phyloP scores from a whole-genome alignment of 1,140 invertebrate genomes.

The Trachymyrmex cornetzi region DNA sequence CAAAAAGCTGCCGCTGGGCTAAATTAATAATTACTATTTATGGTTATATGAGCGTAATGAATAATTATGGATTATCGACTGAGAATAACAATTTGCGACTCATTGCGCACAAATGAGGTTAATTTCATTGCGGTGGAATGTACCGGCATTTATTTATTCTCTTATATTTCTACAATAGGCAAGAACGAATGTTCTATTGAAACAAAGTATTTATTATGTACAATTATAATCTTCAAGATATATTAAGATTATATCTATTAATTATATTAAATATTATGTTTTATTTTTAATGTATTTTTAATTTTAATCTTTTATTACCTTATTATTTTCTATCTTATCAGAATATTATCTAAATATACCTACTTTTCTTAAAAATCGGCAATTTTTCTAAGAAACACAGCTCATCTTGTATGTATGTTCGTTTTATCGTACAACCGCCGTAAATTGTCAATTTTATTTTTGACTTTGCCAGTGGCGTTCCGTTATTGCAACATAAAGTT shows the following conservation, averaged over 20 bases:
- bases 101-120: constrained; percentile 57
- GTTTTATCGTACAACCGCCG: constrained; percentile 16
- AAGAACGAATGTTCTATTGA: not conserved
- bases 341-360: not conserved
- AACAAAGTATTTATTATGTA: not conserved
- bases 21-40: constrained; percentile 66
- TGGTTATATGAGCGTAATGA: constrained; percentile 60
- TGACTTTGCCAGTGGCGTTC: constrained; percentile 12
- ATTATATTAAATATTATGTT: not conserved
- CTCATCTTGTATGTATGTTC: constrained; percentile 1
- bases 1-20: constrained; percentile 60
- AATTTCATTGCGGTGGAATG: constrained; percentile 51
- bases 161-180: not conserved
- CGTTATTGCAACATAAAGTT: constrained; percentile 38
- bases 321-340: not conserved
- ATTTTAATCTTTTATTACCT: not conserved
- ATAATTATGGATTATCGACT: constrained; percentile 63
- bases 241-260: not conserved
- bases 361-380: constrained; percentile 8
- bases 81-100: constrained; percentile 64
- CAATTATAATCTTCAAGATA: not conserved
- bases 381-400: constrained; percentile 10
- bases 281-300: not conserved
- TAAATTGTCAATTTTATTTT: constrained; percentile 53
- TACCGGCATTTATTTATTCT: constrained; percentile 45